Percentiles rank a stretch among this genome's conserved stretches.
phyloP scores from a whole-genome alignment of 1,140 invertebrate genomes.

The Drosophila sp. region DNA sequence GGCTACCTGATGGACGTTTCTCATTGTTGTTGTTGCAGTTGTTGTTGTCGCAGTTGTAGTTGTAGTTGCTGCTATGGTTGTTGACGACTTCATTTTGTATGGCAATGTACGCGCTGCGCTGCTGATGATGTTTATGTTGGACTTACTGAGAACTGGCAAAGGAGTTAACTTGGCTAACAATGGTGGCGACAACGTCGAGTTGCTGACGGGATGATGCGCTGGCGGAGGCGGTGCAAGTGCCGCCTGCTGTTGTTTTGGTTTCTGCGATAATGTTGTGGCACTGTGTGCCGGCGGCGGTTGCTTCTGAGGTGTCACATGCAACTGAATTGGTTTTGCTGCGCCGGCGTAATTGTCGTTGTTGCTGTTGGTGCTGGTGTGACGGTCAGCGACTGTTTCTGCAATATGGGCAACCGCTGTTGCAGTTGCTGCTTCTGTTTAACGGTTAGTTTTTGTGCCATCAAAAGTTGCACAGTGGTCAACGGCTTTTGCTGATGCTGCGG shows the following conservation, averaged over 20 bases:
- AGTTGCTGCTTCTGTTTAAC: conserved; percentile 11
- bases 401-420: conserved; percentile 5
- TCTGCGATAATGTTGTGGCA: background rate
- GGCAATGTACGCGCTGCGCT: conserved; percentile 64
- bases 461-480: conserved; percentile 1
- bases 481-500: conserved; percentile 17
- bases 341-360: background rate
- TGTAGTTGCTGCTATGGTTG: background rate
- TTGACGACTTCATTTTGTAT: conserved; percentile 44
- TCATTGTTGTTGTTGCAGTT: background rate
- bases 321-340: conserved; percentile 4
- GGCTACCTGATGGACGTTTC: conserved; percentile 13
- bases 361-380: background rate
- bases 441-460: conserved; percentile 17
- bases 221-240: background rate
- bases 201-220: conserved; percentile 1
- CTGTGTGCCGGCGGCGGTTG: conserved; percentile 28
- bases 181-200: background rate
- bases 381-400: conserved; percentile 5
- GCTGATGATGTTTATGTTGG: background rate
- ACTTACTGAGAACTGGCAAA: conserved; percentile 13
- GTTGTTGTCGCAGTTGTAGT: background rate
- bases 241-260: background rate
- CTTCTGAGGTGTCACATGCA: conserved; percentile 5
- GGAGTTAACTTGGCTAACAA: conserved; percentile 46